Evolutionary conservation across 2,113 vertebrate species (phyloP).

Genomic region (Bombycilla garrulus): DNA sequence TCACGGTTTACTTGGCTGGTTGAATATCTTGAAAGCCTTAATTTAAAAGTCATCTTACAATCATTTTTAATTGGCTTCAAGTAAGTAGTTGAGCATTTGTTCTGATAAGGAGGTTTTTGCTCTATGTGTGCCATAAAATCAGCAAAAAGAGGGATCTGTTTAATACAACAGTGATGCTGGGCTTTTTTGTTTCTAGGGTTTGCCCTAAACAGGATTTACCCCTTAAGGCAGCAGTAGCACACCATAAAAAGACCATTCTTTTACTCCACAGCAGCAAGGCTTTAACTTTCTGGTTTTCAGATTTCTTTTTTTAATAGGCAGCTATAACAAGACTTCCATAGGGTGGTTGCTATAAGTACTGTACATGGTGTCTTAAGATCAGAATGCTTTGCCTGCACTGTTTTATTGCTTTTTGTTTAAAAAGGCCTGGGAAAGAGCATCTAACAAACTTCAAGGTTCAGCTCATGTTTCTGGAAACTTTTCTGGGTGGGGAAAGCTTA

Average conservation of each 20-base stretch:
- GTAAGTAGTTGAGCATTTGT: slow-evolving; percentile 63
- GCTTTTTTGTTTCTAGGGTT: slow-evolving; percentile 47
- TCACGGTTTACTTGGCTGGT: slow-evolving; percentile 49
- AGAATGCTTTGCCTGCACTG: neutral
- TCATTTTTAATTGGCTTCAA: slow-evolving; percentile 69
- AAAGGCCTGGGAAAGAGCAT: slow-evolving; percentile 16
- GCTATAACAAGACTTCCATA: slow-evolving; percentile 15
- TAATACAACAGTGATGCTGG: slow-evolving; percentile 61
- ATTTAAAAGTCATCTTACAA: slow-evolving; percentile 70
- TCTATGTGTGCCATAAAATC: slow-evolving; percentile 71
- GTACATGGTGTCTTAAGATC: slow-evolving; percentile 26
- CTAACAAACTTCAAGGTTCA: slow-evolving; percentile 17
- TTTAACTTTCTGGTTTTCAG: slow-evolving; percentile 52
- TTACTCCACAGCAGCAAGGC: neutral
- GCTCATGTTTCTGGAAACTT: slow-evolving; percentile 31
- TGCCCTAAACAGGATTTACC: slow-evolving; percentile 59
- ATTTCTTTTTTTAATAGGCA: slow-evolving; percentile 49
- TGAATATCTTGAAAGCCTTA: slow-evolving; percentile 65
- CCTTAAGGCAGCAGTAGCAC: slow-evolving; percentile 73
- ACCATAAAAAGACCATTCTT: slow-evolving; percentile 66
- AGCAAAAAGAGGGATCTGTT: slow-evolving; percentile 73
- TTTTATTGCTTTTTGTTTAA: slow-evolving; percentile 38
- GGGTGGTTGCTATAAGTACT: slow-evolving; percentile 17
- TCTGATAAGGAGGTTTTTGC: slow-evolving; percentile 63
- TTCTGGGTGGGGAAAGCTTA: neutral